Conservation (phyloP, 2,113 vertebrate genomes). For the Oreotragus oreotragus region DNA sequence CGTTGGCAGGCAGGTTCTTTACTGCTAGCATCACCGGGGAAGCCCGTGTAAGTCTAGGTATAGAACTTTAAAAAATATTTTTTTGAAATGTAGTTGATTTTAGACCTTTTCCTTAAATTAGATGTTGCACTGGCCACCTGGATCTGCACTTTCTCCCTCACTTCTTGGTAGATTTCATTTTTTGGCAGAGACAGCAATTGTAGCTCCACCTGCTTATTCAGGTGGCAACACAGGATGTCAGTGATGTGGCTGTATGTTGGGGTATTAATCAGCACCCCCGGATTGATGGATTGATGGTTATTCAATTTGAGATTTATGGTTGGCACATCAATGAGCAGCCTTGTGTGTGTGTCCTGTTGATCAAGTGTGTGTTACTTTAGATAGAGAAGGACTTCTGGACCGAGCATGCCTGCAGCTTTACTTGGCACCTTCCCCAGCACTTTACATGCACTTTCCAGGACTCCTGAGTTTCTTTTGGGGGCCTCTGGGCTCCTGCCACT, state of each 20-base stretch:
- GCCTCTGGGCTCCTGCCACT: neutral
- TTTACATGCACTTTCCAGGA: neutral
- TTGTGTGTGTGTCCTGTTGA: neutral
- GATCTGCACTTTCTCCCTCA: neutral
- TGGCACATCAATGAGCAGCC: neutral
- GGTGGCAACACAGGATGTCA: neutral
- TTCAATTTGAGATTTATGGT: neutral
- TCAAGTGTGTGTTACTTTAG: neutral
- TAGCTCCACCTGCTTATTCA: neutral
- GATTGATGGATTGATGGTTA: neutral
- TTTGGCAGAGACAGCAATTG: neutral
- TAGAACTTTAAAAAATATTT: neutral
- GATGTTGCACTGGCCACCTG: neutral
- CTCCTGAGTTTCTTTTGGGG: neutral
- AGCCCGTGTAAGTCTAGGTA: neutral
- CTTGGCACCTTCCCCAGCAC: neutral
- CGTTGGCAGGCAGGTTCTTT: neutral
- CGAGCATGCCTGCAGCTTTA: neutral
- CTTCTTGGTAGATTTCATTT: neutral
- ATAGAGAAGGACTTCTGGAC: neutral
- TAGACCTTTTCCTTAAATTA: neutral
- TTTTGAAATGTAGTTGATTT: neutral
- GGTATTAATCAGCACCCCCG: neutral
- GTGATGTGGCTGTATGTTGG: neutral
- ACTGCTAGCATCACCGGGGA: neutral